Conservation (phyloP, 2,888 invertebrate species). For the Agrochola litura region DNA sequence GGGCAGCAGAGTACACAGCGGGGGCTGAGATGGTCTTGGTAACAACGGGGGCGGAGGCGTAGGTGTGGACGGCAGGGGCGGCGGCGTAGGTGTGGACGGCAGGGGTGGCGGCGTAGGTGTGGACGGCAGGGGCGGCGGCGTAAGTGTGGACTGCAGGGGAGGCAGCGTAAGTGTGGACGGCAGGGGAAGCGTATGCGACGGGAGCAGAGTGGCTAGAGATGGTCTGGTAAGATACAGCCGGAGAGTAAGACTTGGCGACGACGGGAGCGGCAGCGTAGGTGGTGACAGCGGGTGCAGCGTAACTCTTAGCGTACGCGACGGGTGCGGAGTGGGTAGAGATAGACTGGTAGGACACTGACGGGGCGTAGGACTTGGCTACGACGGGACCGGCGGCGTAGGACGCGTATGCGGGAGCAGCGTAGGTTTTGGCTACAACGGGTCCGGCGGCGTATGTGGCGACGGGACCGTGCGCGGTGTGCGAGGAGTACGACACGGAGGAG, state of each 20-base stretch:
- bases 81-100: slow-evolving; percentile 65
- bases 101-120: slow-evolving; percentile 63
- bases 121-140: slow-evolving; percentile 69
- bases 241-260: slow-evolving; percentile 80
- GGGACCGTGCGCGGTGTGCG: slow-evolving; percentile 67
- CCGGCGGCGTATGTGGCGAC: slow-evolving; percentile 63
- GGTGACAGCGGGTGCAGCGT: slow-evolving; percentile 72
- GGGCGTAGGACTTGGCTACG: slow-evolving; percentile 70
- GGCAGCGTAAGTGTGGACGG: slow-evolving; percentile 62
- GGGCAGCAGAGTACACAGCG: slow-evolving; percentile 71
- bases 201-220: slow-evolving; percentile 79
- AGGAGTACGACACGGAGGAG: slow-evolving; percentile 68
- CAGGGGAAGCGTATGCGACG: slow-evolving; percentile 72
- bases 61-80: slow-evolving; percentile 67
- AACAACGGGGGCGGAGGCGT: slow-evolving; percentile 66
- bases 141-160: slow-evolving; percentile 68
- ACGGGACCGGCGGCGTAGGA: slow-evolving; percentile 73
- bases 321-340: slow-evolving; percentile 70
- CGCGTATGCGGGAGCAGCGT: slow-evolving; percentile 81
- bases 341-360: slow-evolving; percentile 64
- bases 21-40: slow-evolving; percentile 68
- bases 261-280: slow-evolving; percentile 71
- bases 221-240: slow-evolving; percentile 76
- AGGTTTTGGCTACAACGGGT: slow-evolving; percentile 80
- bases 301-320: slow-evolving; percentile 69